These are phyloP conservation scores for Scaptomyza cyrtandrae DNA, from an alignment of 2,888 invertebrate species.

Conservation along the genomic window DNA sequence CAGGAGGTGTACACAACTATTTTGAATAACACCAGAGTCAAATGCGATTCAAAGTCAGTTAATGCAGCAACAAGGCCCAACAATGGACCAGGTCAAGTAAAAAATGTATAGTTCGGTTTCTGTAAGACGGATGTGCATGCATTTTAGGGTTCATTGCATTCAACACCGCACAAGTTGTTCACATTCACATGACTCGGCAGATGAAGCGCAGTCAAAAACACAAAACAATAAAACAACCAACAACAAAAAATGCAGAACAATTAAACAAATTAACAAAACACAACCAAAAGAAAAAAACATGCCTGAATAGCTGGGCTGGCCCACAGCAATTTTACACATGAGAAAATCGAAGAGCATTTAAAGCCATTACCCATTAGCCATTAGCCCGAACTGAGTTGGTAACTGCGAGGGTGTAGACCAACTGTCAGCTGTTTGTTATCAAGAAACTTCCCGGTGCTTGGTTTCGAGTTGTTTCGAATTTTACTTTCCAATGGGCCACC, in stretches of 20 bases:
- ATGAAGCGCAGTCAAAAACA: constrained; percentile 58
- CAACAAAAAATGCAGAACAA: constrained; percentile 62
- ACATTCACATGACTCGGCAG: constrained; percentile 75
- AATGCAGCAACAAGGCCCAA: constrained; percentile 16
- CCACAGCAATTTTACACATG: constrained; percentile 73
- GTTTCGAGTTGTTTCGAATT: constrained; percentile 76
- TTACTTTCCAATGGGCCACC: constrained; percentile 69
- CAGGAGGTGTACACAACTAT: constrained; percentile 63
- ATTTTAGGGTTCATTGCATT: constrained; percentile 77
- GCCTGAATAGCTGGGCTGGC: constrained; percentile 16
- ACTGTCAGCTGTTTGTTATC: constrained; percentile 75
- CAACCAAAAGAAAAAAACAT: constrained; percentile 43
- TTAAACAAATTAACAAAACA: constrained; percentile 76
- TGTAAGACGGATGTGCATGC: constrained; percentile 67
- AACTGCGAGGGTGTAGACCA: constrained; percentile 75
- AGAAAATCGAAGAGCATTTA: constrained; percentile 75
- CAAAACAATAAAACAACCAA: background rate
- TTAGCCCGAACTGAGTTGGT: constrained; percentile 22
- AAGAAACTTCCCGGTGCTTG: constrained; percentile 59
- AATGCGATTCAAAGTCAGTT: constrained; percentile 24
- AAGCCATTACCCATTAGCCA: constrained; percentile 51
- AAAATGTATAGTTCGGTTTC: constrained; percentile 39
- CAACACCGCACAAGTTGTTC: constrained; percentile 71
- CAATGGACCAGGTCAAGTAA: constrained; percentile 46
- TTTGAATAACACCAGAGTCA: constrained; percentile 60